phyloP scores from a whole-genome alignment of 2,888 invertebrate species.

The Phengaris alcon region DNA sequence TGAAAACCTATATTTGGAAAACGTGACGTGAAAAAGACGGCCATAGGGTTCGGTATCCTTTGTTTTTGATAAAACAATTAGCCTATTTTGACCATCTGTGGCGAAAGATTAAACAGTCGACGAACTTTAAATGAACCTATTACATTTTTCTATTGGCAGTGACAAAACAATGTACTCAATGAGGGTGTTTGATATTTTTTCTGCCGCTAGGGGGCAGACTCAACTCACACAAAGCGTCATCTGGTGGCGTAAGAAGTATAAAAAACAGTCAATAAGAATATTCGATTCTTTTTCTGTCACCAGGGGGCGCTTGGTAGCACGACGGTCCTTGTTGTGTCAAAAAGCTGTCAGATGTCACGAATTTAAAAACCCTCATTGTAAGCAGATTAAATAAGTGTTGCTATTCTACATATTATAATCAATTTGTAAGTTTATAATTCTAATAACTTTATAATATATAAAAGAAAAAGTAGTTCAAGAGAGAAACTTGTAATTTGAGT shows the following conservation, averaged over 20 bases:
- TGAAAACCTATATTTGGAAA: background rate
- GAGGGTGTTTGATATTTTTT: too few relatives aligned
- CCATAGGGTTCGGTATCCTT: too few relatives aligned
- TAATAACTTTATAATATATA: background rate
- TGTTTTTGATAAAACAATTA: background rate
- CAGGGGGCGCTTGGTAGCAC: too few relatives aligned
- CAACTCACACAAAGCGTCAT: too few relatives aligned
- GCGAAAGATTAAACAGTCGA: conserved; percentile 5
- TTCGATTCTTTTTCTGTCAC: too few relatives aligned
- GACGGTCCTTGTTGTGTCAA: too few relatives aligned
- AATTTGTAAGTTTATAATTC: background rate
- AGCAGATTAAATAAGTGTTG: background rate
- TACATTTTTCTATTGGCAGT: background rate
- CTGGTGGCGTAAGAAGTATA: too few relatives aligned
- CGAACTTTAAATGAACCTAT: background rate
- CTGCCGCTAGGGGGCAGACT: too few relatives aligned
- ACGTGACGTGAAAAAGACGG: background rate
- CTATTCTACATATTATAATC: background rate
- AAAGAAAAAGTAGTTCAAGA: too few relatives aligned
- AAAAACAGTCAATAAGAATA: too few relatives aligned
- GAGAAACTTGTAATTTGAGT: too few relatives aligned
- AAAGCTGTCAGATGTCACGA: too few relatives aligned
- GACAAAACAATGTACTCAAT: background rate
- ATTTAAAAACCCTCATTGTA: background rate
- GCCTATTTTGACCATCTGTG: conserved; percentile 4